These are phyloP conservation scores for Parnassius apollo DNA, from an alignment of 2,888 invertebrate genomes.

Conservation along the genomic window DNA sequence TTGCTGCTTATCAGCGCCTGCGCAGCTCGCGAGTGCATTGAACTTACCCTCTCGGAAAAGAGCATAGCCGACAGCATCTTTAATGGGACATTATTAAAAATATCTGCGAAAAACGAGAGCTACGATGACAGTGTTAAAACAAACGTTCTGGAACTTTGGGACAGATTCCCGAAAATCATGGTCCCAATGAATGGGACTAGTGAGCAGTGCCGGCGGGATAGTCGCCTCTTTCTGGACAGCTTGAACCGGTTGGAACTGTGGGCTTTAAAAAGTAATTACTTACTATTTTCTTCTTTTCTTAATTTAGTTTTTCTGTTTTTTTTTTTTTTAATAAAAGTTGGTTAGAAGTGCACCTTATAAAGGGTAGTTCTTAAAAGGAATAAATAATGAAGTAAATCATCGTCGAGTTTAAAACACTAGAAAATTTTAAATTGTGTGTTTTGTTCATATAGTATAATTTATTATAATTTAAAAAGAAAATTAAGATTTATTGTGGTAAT, in stretches of 20 bases:
- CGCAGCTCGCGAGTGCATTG: conserved; percentile 66
- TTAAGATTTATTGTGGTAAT: no score
- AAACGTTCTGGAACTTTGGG: conserved; percentile 64
- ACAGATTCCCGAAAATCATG: conserved; percentile 64
- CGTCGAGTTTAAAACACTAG: no score
- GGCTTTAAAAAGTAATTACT: conserved; percentile 78
- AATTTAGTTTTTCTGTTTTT: no score
- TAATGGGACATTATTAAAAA: conserved; percentile 60
- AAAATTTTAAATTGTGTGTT: no score
- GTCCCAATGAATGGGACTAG: conserved; percentile 72
- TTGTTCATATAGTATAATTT: no score
- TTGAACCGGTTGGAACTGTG: conserved; percentile 70
- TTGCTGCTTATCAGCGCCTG: conserved; percentile 43
- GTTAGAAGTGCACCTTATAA: no score
- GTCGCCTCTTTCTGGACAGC: conserved; percentile 58
- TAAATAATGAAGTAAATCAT: no score
- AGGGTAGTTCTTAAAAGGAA: no score
- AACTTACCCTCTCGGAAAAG: conserved; percentile 61
- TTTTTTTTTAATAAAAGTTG: no score
- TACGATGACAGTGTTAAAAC: conserved; percentile 48
- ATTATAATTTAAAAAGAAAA: no score
- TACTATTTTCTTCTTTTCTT: conserved; percentile 2
- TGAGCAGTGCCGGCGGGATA: conserved; percentile 69
- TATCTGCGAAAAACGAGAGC: conserved; percentile 54
- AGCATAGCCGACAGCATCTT: conserved; percentile 53